Evolutionary conservation across 2,888 invertebrate genomes (phyloP).

Genomic region (Melieria omissa): DNA sequence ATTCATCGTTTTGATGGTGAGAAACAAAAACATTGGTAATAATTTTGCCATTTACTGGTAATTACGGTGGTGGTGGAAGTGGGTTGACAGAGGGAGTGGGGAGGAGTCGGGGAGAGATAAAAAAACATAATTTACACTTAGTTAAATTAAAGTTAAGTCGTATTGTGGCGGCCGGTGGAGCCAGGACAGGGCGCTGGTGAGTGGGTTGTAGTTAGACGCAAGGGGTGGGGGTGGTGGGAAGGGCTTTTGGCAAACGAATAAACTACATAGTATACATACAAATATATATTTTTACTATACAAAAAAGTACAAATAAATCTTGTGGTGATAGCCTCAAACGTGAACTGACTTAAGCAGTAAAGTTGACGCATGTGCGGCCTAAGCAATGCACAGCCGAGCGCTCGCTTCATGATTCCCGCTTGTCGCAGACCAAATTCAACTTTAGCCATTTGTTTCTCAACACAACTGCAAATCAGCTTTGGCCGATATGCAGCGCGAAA

Average conservation of each 20-base stretch:
- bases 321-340: too few species aligned
- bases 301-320: neutral
- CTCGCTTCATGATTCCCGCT: too few species aligned
- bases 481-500: too few species aligned
- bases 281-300: neutral
- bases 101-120: neutral
- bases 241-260: constrained; percentile 11
- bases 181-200: neutral
- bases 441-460: too few species aligned
- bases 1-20: constrained; percentile 38
- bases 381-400: too few species aligned
- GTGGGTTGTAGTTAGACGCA: neutral
- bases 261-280: constrained; percentile 20
- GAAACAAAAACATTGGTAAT: too few species aligned
- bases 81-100: neutral
- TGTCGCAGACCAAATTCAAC: too few species aligned
- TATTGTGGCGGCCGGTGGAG: neutral
- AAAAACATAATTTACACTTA: constrained; percentile 23
- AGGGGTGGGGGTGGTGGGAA: neutral
- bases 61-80: too few species aligned
- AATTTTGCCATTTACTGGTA: too few species aligned
- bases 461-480: too few species aligned
- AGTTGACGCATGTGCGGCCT: too few species aligned
- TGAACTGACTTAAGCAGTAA: too few species aligned
- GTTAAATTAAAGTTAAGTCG: constrained; percentile 6